phyloP scores from a whole-genome alignment of 1,140 invertebrate species.

The Thereuonema tuberculata region DNA sequence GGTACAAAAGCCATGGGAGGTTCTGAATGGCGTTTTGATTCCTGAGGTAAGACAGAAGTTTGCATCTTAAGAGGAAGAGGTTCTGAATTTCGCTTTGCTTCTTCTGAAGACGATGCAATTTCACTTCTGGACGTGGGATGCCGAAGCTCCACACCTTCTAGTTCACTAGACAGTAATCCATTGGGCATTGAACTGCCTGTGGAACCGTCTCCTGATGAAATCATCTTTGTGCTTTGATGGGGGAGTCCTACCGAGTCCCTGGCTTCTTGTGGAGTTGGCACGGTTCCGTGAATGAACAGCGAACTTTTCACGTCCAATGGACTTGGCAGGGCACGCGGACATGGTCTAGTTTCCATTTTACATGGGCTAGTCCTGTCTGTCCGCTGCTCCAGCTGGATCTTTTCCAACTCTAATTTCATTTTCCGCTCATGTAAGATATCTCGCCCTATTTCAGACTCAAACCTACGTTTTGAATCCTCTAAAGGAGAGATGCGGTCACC shows the following conservation, averaged over 20 bases:
- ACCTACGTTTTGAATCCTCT: slow-evolving; percentile 28
- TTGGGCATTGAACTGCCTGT: no score
- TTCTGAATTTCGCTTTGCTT: slow-evolving; percentile 7
- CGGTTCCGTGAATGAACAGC: neutral
- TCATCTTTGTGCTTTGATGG: neutral
- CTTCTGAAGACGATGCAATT: slow-evolving; percentile 15
- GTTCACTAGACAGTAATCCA: no score
- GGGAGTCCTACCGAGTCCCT: neutral
- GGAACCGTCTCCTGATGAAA: no score
- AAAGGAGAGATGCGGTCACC: slow-evolving; percentile 20
- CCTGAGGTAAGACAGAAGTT: neutral
- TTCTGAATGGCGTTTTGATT: neutral
- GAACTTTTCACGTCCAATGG: neutral
- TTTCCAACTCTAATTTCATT: slow-evolving; percentile 37
- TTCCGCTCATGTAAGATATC: slow-evolving; percentile 38
- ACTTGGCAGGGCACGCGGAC: slow-evolving; percentile 23
- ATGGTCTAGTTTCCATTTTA: neutral
- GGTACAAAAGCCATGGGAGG: neutral
- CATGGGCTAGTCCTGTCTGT: neutral
- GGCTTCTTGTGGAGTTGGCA: neutral
- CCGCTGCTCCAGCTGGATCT: slow-evolving; percentile 17
- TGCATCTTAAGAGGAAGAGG: neutral
- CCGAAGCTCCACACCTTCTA: slow-evolving; percentile 1
- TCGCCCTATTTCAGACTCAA: slow-evolving; percentile 41
- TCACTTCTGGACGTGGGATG: slow-evolving; percentile 9